Evolutionary conservation across 1,140 invertebrate genomes (phyloP).

Genomic region (Drosophila novamexicana): DNA sequence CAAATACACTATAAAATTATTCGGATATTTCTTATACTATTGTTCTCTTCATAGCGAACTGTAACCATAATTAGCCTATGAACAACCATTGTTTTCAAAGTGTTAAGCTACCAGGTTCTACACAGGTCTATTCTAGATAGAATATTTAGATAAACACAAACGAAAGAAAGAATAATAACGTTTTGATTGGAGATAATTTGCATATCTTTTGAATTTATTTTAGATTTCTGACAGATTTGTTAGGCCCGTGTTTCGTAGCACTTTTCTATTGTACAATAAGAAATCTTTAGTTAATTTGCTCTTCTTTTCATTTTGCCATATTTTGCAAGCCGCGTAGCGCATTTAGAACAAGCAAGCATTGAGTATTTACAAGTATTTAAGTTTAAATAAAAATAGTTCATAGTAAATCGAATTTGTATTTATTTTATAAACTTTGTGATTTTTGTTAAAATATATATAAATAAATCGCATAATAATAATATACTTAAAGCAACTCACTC

Average conservation of each 20-base stretch:
- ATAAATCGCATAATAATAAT: conserved; percentile 62
- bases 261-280: conserved; percentile 34
- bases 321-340: conserved; percentile 28
- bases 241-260: conserved; percentile 31
- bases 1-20: neutral
- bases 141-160: conserved; percentile 1
- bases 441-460: conserved; percentile 61
- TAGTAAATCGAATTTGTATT: conserved; percentile 53
- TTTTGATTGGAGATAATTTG: conserved; percentile 4
- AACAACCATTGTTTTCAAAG: conserved; percentile 54
- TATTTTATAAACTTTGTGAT: conserved; percentile 35
- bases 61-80: conserved; percentile 54
- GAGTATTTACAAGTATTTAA: conserved; percentile 53
- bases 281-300: conserved; percentile 24
- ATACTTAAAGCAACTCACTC: conserved; percentile 64
- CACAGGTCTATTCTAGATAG: neutral
- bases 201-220: neutral
- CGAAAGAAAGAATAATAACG: neutral
- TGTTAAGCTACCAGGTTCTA: conserved; percentile 33
- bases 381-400: conserved; percentile 36
- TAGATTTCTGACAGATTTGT: conserved; percentile 7
- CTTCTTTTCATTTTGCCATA: conserved; percentile 13
- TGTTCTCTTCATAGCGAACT: conserved; percentile 51
- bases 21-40: conserved; percentile 14
- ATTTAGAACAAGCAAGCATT: conserved; percentile 31